Evolutionary conservation across 2,888 invertebrate species (phyloP), one percentile per base, ranked within the genome.

Genomic region (Fissipunctia ypsillon): DNA sequence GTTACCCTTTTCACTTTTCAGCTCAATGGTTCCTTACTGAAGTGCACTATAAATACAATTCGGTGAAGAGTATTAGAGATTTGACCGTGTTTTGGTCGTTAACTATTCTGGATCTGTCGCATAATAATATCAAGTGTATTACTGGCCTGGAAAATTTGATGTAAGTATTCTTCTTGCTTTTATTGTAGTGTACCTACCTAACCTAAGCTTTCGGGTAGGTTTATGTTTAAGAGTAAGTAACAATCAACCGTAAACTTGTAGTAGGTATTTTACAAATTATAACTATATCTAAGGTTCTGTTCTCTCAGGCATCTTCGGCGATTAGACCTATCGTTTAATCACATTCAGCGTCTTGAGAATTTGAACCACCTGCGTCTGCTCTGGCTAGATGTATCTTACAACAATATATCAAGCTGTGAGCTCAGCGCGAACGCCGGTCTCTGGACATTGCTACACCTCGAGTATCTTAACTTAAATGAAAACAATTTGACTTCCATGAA

Each of bases 81-180:
- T 89, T 97, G 45, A 93, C 91, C 19, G 88, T 90, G 31, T 97
- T 97, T 89, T 97, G 97, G 97, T 97, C 97, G 9, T 94, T 97
- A 7, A 96, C 97, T 1, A 91, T 96, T 67, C 92, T 97, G 72
- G 96, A 97, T 91, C 89, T 97, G 72, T 97, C 97, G 0, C 96
- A 97, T 84, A 97, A 97, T 88, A 94, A 95, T 65, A 97, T 97
- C 69, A 95, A 95, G 81, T 85, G 83, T 71, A 97, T 97, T 69
- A 91, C 88, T 68, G 97, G 97, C 31, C 88, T 97, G 45, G 91
- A 96, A 70, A 95, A 91, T 78, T 94, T 97, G 70, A 96, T 93
- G 97, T 97, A 48, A 10, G 69, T 48, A 45, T 70, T 45, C 0
- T 50, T 59, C 6, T 54, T 45, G 35, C 10, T 43, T 52, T 50